These are phyloP conservation scores for Salmo trutta DNA, from an alignment of 2,797 vertebrate genomes.

Conservation along the genomic window DNA sequence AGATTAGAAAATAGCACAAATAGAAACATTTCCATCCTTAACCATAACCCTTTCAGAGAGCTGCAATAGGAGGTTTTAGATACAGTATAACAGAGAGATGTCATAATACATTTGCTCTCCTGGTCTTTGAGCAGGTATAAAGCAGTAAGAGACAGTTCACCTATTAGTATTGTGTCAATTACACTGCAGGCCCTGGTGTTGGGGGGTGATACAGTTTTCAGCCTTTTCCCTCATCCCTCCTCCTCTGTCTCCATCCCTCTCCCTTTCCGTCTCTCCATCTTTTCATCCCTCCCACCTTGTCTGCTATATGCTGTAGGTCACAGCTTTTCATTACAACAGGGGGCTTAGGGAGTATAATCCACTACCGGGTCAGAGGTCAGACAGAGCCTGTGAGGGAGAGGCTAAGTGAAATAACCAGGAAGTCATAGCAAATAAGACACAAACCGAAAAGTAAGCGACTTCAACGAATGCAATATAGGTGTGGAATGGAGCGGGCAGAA, in stretches of 20 bases:
- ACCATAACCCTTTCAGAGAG: neutral
- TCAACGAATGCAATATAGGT: conserved; percentile 70
- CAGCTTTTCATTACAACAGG: conserved; percentile 54
- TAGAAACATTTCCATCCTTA: conserved; percentile 76
- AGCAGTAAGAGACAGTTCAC: conserved; percentile 57
- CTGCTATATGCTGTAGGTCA: conserved; percentile 66
- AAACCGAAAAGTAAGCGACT: conserved; percentile 68
- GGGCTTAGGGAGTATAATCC: conserved; percentile 87
- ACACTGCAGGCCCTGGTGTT: conserved; percentile 86
- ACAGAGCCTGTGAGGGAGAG: conserved; percentile 51
- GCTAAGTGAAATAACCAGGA: conserved; percentile 72
- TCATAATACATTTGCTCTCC: conserved; percentile 50
- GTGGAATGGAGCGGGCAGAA: conserved; percentile 70
- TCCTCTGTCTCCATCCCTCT: neutral
- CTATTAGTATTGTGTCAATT: conserved; percentile 82
- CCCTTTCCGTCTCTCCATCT: conserved; percentile 37
- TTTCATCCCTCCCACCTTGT: conserved; percentile 54
- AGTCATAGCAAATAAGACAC: conserved; percentile 59
- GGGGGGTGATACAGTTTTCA: conserved; percentile 89
- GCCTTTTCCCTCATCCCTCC: conserved; percentile 73
- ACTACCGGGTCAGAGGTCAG: conserved; percentile 79
- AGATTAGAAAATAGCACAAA: conserved; percentile 61
- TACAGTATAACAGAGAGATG: conserved; percentile 34
- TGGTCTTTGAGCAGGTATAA: conserved; percentile 78
- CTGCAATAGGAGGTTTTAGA: conserved; percentile 12